These are phyloP conservation scores for Myrmecobius fasciatus DNA, from an alignment of 2,113 vertebrate genomes.

Conservation along the genomic window DNA sequence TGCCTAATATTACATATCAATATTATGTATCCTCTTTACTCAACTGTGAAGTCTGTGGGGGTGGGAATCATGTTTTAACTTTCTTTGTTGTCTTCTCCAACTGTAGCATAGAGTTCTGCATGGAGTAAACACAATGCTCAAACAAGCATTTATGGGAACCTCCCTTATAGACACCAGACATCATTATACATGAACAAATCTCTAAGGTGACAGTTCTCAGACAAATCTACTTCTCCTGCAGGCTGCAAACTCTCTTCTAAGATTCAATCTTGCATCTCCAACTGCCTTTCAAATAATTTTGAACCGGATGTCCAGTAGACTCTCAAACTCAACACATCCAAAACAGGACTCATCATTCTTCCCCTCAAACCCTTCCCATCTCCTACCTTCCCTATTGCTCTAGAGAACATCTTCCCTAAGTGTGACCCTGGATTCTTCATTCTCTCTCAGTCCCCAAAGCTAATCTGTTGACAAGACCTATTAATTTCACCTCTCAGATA, in stretches of 20 bases:
- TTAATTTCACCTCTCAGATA: not conserved
- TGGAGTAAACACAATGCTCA: not conserved
- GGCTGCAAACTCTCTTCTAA: not conserved
- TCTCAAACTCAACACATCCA: not conserved
- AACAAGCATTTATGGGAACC: not conserved
- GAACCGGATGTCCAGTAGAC: not conserved
- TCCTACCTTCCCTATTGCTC: too few relatives aligned
- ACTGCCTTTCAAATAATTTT: not conserved
- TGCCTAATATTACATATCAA: not conserved
- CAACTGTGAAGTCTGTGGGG: not conserved
- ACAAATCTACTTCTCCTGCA: not conserved
- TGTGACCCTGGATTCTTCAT: not conserved
- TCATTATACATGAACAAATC: not conserved
- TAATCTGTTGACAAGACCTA: not conserved
- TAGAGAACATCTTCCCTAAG: not conserved
- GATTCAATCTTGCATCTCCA: not conserved
- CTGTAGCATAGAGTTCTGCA: not conserved
- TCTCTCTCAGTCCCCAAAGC: not conserved
- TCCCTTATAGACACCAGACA: not conserved
- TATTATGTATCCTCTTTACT: not conserved
- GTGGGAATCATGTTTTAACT: not conserved
- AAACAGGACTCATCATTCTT: not conserved
- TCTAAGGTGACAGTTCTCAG: not conserved
- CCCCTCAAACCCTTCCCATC: too few relatives aligned
- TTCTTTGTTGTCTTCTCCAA: not conserved